Evolutionary conservation across 35 echinoderm and acorn worm species (phyloP), one percentile per base, ranked within the genome.

Genomic region (Amphiura filiformis): DNA sequence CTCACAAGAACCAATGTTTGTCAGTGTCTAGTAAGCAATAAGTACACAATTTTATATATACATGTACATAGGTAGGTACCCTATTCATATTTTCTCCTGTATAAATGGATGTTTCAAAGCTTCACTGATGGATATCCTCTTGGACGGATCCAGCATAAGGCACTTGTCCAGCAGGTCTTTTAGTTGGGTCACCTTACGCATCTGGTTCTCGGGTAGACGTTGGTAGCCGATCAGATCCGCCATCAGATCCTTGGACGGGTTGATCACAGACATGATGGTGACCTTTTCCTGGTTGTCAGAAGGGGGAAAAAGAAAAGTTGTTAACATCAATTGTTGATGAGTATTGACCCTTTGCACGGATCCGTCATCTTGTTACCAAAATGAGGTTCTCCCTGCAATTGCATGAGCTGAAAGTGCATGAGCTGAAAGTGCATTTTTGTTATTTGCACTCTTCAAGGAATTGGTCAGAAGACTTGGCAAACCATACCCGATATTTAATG

Each of bases 101-200:
- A 99, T 94, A 87, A 99, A 94, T 35, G 96, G 90, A 88, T 99
- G 96, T 14, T 79, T 61, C 13, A 99, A 77, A 32, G 93, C 96
- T 75, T 99, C 92, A 65, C 65, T 99, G 15, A 99, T 89, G 56
- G 87, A 88, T 34, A 99, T 52, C 26, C 96, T 76, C 90, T 99
- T 99, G 39, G 81, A 87, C 11, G 96, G 96, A 39, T 99, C 96
- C 31, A 99, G 76, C 96, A 94, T 99, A 36, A 99, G 83, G 49
- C 93, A 95, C 39, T 92, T 89, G 81, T 99, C 96, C 26, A 99
- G 28, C 9, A 99, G 78, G 65, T 99, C 96, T 82, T 94, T 99
- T 9, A 99, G 85, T 77, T 99, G 96, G 0, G 70, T 80, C 5
- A 99, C 93, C 76, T 99, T 99, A 31, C 96, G 93, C 31, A 92